A percentile compares a stretch with the other conserved stretches of the same genome.
phyloP scores from a whole-genome alignment of 2,797 vertebrate genomes.

The Salmo trutta region DNA sequence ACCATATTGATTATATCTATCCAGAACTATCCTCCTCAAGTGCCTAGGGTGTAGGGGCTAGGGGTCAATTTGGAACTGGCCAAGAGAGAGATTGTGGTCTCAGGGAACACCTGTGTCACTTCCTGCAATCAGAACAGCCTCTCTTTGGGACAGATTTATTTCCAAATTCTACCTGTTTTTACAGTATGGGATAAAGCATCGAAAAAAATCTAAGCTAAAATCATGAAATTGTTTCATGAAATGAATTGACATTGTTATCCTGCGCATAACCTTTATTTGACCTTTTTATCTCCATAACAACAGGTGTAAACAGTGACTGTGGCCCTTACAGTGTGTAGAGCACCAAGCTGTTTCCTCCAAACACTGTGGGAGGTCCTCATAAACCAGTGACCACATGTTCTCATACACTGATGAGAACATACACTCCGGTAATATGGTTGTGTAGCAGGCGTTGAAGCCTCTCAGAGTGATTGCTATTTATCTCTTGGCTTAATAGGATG shows the following conservation, averaged over 20 bases:
- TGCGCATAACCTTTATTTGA: background rate
- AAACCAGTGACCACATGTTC: background rate
- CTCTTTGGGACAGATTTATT: background rate
- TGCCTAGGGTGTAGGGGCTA: background rate
- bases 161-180: background rate
- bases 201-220: background rate
- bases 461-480: background rate
- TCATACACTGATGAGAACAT: background rate
- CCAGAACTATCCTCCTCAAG: background rate
- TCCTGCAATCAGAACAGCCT: constrained; percentile 4
- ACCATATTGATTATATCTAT: background rate
- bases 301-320: background rate
- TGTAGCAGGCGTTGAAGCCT: background rate
- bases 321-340: background rate
- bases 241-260: background rate
- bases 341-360: background rate
- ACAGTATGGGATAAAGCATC: background rate
- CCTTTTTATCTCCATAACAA: background rate
- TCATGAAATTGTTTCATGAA: background rate
- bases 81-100: constrained; percentile 20
- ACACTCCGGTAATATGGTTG: background rate
- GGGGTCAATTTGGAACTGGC: background rate
- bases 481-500: background rate
- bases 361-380: background rate
- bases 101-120: constrained; percentile 14